These are phyloP conservation scores for Epirrita christyi DNA, from an alignment of 2,888 invertebrate genomes.

Conservation along the genomic window DNA sequence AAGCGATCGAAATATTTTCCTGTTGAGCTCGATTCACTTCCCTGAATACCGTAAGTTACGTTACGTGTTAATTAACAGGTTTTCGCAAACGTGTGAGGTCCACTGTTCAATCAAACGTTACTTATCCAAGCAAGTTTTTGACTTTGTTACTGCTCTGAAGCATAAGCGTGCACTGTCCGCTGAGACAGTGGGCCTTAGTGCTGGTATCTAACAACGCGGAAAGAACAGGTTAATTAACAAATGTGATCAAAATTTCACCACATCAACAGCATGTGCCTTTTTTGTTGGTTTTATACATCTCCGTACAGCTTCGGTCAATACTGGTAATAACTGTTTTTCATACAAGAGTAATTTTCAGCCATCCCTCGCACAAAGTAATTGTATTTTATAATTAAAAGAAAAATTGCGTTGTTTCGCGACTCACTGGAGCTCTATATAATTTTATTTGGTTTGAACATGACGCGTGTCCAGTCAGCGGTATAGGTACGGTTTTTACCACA, in stretches of 20 bases:
- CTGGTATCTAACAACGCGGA: too few relatives aligned
- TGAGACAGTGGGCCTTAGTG: too few relatives aligned
- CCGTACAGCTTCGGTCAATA: neutral
- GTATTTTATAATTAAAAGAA: slow-evolving; percentile 33
- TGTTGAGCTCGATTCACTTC: neutral
- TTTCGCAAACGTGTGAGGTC: neutral
- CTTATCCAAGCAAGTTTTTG: neutral
- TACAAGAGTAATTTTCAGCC: slow-evolving; percentile 20
- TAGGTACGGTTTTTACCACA: neutral
- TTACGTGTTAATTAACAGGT: slow-evolving; percentile 23
- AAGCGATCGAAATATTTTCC: neutral
- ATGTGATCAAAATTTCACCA: too few relatives aligned
- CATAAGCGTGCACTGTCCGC: too few relatives aligned
- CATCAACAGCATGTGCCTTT: too few relatives aligned
- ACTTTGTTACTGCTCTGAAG: too few relatives aligned
- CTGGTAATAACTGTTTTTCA: slow-evolving; percentile 10
- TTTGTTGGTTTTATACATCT: too few relatives aligned
- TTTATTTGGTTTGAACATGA: slow-evolving; percentile 4
- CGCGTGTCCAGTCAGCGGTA: neutral
- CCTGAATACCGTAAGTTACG: neutral
- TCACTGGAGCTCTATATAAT: slow-evolving; percentile 13
- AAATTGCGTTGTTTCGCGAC: slow-evolving; percentile 17
- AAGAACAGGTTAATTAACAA: too few relatives aligned
- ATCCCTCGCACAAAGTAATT: slow-evolving; percentile 19
- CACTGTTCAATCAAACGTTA: neutral